Evolutionary conservation across 1,140 invertebrate species (phyloP).

Genomic region (Drosophila sechellia): DNA sequence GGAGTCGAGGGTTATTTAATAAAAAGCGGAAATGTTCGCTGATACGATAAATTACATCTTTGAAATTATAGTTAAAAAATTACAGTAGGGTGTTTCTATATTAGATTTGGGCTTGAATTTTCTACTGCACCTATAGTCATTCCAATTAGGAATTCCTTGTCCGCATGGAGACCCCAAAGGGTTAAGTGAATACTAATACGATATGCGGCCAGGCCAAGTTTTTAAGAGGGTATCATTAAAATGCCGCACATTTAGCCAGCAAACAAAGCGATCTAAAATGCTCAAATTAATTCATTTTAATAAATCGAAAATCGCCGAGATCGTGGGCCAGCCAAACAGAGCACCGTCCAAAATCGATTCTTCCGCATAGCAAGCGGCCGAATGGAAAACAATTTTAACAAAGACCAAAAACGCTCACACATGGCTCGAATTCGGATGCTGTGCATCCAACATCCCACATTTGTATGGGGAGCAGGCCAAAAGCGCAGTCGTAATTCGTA

Average conservation of each 20-base stretch:
- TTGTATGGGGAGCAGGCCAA: constrained; percentile 36
- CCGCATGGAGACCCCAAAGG: constrained; percentile 25
- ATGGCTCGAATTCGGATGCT: constrained; percentile 15
- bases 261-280: constrained; percentile 52
- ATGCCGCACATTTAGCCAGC: constrained; percentile 61
- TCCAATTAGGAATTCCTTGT: constrained; percentile 15
- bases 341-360: constrained; percentile 39
- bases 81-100: too few relatives aligned
- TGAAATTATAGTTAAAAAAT: too few relatives aligned
- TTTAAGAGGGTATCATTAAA: constrained; percentile 66
- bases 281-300: constrained; percentile 82
- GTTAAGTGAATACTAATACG: constrained; percentile 68
- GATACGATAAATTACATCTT: too few relatives aligned
- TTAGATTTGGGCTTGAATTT: too few relatives aligned
- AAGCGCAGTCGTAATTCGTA: constrained; percentile 36
- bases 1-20: background rate
- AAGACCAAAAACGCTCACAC: constrained; percentile 56
- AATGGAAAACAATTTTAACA: constrained; percentile 58
- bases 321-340: constrained; percentile 44
- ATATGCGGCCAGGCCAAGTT: constrained; percentile 16
- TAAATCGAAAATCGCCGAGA: constrained; percentile 64
- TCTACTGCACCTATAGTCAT: too few relatives aligned
- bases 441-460: constrained; percentile 48
- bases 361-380: constrained; percentile 61
- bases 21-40: background rate